Percentiles rank a stretch among this genome's conserved stretches.
phyloP scores from a whole-genome alignment of 2,888 invertebrate genomes.

The Torymus tubicola region DNA sequence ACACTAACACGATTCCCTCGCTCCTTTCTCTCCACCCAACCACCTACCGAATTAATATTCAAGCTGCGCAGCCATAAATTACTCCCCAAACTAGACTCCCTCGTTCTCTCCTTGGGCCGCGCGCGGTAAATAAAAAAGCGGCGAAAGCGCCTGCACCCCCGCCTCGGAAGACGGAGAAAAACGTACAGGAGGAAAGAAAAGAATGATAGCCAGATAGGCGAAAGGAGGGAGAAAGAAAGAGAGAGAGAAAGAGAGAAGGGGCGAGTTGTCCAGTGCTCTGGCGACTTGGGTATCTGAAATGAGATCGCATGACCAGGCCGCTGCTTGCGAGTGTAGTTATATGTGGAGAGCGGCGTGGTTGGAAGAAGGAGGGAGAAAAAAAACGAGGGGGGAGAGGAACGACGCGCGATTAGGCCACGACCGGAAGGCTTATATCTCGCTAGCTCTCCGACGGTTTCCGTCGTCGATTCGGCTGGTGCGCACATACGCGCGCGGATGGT shows the following conservation, averaged over 20 bases:
- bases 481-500: background rate
- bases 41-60: too few relatives aligned
- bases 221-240: slow-evolving; percentile 27
- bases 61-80: too few relatives aligned
- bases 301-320: slow-evolving; percentile 60
- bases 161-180: slow-evolving; percentile 21
- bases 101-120: too few relatives aligned
- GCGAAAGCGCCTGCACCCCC: background rate
- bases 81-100: too few relatives aligned
- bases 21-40: too few relatives aligned
- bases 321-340: slow-evolving; percentile 23
- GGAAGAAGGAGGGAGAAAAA: too few relatives aligned
- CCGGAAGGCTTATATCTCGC: slow-evolving; percentile 34
- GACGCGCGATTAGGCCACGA: slow-evolving; percentile 40
- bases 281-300: slow-evolving; percentile 60
- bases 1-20: too few relatives aligned
- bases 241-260: slow-evolving; percentile 15
- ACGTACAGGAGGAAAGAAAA: slow-evolving; percentile 3
- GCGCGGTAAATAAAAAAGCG: background rate
- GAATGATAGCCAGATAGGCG: slow-evolving; percentile 24
- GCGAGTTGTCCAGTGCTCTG: slow-evolving; percentile 48
- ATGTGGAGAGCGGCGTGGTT: too few relatives aligned
- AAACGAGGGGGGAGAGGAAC: slow-evolving; percentile 8
- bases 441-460: slow-evolving; percentile 3
- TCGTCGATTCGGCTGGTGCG: background rate